Evolutionary conservation across 2,888 invertebrate species (phyloP), one percentile per base, ranked within the genome.

Genomic region (Mythimna pallens): DNA sequence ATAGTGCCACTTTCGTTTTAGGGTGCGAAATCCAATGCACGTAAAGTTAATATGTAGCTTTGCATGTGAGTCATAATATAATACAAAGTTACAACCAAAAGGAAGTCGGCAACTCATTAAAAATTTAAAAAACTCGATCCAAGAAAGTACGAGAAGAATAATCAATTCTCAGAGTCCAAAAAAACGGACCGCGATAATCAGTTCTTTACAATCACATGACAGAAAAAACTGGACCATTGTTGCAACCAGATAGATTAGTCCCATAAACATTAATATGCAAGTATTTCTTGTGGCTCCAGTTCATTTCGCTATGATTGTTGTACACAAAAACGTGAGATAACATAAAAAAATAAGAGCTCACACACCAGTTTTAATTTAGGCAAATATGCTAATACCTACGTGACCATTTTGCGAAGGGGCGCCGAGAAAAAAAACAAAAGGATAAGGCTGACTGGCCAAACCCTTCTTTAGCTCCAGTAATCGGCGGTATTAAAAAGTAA

Each of bases 381-480:
- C 94, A 88, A 92, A 93, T 94, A 96, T 95, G 96, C 93, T 94
- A 96, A 96, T 96, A 83, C 73, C 88, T 92, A 95, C 96, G 96
- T 96, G 96, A 96, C 95, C 95, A 96, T 95, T 94, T 95, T 94
- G 92, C 94, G 86, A 93, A 94, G 92, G 94, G 93, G 92, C 89
- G 88, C 82, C 78, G 77, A 85, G 88, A 93, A 95, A 94, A 95
- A 94, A 95, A 94, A 95, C 93, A 94, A 95, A 92, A 92, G 91
- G 83, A 88, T 88, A 86, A 89, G 82, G 84, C 87, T 85, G 92
- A 90, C 92, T 91, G 93, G 92, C 91, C 94, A 92, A 95, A 94
- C 95, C 96, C 95, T 95, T 95, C 91, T 91, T 92, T 91, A 83
- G 89, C 88, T 90, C 90, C 90, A 81, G 83, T 93, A 94, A 94